Evolutionary conservation across 2,113 vertebrate species (phyloP).

Genomic region (Alaudala cheleensis): DNA sequence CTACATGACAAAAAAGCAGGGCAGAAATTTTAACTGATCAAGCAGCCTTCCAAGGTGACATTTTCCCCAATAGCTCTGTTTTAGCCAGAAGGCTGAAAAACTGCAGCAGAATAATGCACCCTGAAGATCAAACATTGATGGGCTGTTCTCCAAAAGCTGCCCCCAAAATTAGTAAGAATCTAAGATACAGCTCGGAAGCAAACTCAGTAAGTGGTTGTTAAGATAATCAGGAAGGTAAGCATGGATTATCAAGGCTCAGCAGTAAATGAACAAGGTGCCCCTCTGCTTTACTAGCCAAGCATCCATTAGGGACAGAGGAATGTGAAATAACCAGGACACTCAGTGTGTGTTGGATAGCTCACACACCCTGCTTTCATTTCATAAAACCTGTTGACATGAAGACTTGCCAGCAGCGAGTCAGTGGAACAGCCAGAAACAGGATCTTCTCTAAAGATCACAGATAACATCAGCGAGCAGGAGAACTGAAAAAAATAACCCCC

Average conservation of each 20-base stretch:
- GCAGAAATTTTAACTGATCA: not conserved
- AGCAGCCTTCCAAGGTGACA: fast-evolving
- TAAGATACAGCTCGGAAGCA: not conserved
- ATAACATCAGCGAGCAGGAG: not conserved
- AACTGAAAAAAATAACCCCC: not conserved
- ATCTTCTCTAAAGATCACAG: not conserved
- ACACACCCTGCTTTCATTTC: not conserved
- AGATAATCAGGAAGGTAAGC: not conserved
- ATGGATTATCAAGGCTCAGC: not conserved
- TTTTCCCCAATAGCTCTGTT: not conserved
- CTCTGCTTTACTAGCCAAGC: not conserved
- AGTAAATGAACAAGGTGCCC: not conserved
- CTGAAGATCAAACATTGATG: not conserved
- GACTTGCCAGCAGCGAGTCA: not conserved
- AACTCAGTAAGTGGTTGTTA: not conserved
- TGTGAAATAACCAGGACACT: not conserved
- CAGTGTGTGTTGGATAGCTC: not conserved
- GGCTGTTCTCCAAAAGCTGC: not conserved
- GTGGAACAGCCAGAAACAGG: not conserved
- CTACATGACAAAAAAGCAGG: not conserved
- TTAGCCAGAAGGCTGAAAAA: not conserved
- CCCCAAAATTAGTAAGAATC: not conserved
- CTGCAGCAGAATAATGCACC: not conserved
- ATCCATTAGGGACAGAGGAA: not conserved
- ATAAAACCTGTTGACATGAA: not conserved